These are phyloP conservation scores for Zhengitettix transpicula DNA, from an alignment of 2,888 invertebrate genomes.

Conservation along the genomic window DNA sequence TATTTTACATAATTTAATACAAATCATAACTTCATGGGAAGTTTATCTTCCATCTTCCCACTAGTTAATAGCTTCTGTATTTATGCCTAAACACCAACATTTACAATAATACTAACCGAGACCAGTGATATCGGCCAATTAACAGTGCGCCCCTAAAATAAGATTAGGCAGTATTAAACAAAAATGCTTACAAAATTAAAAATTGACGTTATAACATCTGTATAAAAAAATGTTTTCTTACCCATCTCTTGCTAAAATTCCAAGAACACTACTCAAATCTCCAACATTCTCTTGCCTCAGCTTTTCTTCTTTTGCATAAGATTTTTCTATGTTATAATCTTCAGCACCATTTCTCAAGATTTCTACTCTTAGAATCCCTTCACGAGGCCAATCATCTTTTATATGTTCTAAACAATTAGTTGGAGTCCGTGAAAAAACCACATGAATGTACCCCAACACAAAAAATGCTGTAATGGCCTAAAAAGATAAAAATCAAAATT, in stretches of 20 bases:
- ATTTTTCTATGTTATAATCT: conserved; percentile 63
- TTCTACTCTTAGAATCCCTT: conserved; percentile 87
- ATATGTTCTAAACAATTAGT: conserved; percentile 85
- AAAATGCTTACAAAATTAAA: background rate
- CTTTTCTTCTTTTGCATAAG: conserved; percentile 66
- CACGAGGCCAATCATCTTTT: conserved; percentile 80
- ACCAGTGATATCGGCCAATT: too few species aligned
- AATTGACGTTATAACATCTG: background rate
- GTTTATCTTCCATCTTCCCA: too few species aligned
- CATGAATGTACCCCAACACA: conserved; percentile 86
- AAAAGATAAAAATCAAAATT: conserved; percentile 19
- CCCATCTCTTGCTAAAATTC: conserved; percentile 49
- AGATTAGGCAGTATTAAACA: too few species aligned
- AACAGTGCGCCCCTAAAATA: too few species aligned
- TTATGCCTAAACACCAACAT: too few species aligned
- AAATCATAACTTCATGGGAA: too few species aligned
- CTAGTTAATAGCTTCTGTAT: too few species aligned
- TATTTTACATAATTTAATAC: too few species aligned
- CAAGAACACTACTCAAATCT: conserved; percentile 40
- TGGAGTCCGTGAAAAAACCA: conserved; percentile 81
- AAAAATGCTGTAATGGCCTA: conserved; percentile 73
- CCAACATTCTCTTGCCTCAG: conserved; percentile 47
- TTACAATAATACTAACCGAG: too few species aligned
- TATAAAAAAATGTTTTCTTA: conserved; percentile 21
- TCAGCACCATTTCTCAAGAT: conserved; percentile 53